These are phyloP conservation scores for Stictocephala bisonia DNA, from an alignment of 2,888 invertebrate species.

Conservation along the genomic window DNA sequence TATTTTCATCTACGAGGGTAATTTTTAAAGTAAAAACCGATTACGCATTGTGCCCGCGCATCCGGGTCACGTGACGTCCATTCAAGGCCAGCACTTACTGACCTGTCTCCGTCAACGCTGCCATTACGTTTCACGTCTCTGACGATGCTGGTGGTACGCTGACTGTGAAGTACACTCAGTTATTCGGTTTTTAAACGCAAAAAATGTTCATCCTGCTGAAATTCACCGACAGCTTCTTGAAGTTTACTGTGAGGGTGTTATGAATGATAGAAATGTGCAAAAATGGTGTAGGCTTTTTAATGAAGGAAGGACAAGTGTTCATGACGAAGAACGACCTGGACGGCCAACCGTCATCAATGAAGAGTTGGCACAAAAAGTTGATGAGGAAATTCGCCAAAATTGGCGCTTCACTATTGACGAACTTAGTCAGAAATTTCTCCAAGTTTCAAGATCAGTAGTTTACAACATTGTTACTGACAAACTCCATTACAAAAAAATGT, in stretches of 20 bases:
- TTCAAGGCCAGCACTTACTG: too few species aligned
- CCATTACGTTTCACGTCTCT: too few species aligned
- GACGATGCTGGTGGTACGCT: too few species aligned
- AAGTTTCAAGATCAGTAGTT: slow-evolving; percentile 22
- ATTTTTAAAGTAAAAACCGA: too few species aligned
- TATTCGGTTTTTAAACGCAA: slow-evolving; percentile 36
- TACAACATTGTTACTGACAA: slow-evolving; percentile 17
- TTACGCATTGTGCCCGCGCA: too few species aligned
- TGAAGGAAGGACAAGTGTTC: slow-evolving; percentile 7
- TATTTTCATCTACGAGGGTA: too few species aligned
- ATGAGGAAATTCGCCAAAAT: slow-evolving; percentile 18
- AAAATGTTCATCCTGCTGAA: slow-evolving; percentile 25
- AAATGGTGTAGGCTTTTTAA: slow-evolving; percentile 30
- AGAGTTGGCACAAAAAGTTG: background rate
- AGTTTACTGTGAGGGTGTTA: slow-evolving; percentile 36
- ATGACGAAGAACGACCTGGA: slow-evolving; percentile 15
- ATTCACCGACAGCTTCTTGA: slow-evolving; percentile 18
- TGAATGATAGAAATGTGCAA: slow-evolving; percentile 27
- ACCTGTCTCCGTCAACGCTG: too few species aligned
- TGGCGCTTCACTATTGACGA: background rate
- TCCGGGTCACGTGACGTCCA: too few species aligned
- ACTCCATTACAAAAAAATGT: slow-evolving; percentile 22
- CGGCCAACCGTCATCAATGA: slow-evolving; percentile 15
- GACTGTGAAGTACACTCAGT: slow-evolving; percentile 27
- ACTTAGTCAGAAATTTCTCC: background rate